Conservation (phyloP, 2,113 vertebrate genomes). For the Neodon shergylaensis region DNA sequence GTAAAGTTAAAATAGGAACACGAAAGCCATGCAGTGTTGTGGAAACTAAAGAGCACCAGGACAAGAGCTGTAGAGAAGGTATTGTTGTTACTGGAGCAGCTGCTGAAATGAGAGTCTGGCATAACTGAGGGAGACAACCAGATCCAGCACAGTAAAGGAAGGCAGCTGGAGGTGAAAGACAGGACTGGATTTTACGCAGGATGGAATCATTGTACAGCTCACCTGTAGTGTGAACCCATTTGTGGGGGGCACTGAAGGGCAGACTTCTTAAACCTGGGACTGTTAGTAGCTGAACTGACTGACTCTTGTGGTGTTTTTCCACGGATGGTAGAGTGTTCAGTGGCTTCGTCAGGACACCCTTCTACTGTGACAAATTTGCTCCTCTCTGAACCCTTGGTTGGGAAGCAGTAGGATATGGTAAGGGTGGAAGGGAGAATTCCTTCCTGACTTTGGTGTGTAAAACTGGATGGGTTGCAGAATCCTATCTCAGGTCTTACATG, state of each 20-base stretch:
- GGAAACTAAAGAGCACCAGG: not conserved
- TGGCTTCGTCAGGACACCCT: not conserved
- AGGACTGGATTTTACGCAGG: not conserved
- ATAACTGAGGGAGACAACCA: not conserved
- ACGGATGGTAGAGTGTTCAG: no score
- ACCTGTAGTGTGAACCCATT: not conserved
- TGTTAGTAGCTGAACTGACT: not conserved
- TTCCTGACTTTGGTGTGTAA: not conserved
- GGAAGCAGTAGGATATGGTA: not conserved
- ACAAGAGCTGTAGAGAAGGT: not conserved
- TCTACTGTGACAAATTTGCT: not conserved
- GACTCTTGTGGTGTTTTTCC: not conserved
- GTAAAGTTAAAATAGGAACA: not conserved
- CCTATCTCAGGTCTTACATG: not conserved
- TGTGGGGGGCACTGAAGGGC: not conserved
- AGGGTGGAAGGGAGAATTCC: not conserved
- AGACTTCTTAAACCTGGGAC: not conserved
- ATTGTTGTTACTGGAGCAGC: not conserved
- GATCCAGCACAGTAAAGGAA: not conserved
- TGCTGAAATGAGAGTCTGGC: not conserved
- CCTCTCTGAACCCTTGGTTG: not conserved
- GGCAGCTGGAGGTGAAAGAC: no score
- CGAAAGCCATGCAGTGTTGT: not conserved
- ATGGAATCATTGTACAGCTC: not conserved
- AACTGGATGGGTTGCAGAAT: constrained; percentile 4